These are phyloP conservation scores for Neomicropteryx cornuta DNA, from an alignment of 1,140 invertebrate genomes.

Conservation along the genomic window DNA sequence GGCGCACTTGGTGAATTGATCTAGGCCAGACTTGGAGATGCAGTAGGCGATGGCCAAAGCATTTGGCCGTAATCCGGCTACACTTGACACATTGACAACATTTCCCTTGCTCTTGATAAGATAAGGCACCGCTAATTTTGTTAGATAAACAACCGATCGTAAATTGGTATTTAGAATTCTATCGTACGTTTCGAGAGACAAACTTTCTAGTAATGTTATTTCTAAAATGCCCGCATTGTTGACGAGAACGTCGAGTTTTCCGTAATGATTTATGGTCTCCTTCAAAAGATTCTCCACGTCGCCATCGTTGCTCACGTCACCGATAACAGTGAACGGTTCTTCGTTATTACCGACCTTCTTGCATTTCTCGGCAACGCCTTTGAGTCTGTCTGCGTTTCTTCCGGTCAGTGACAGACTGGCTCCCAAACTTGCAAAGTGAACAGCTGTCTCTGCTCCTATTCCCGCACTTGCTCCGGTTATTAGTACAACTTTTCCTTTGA, in stretches of 20 bases:
- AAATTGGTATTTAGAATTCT: slow-evolving; percentile 56
- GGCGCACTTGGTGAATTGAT: slow-evolving; percentile 57
- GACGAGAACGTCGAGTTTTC: slow-evolving; percentile 47
- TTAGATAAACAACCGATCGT: slow-evolving; percentile 52
- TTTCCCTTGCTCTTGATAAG: slow-evolving; percentile 52
- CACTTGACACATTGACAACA: slow-evolving; percentile 65
- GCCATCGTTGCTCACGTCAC: slow-evolving; percentile 47
- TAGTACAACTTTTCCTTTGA: slow-evolving; percentile 59
- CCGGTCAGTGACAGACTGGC: slow-evolving; percentile 59
- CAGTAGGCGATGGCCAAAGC: slow-evolving; percentile 48
- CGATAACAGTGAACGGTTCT: slow-evolving; percentile 36
- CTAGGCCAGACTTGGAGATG: slow-evolving; percentile 61
- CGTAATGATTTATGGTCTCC: slow-evolving; percentile 39
- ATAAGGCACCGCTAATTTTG: slow-evolving; percentile 56
- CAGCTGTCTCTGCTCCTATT: slow-evolving; percentile 71
- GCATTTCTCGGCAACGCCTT: slow-evolving; percentile 21
- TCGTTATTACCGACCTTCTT: slow-evolving; percentile 29
- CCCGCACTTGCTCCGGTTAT: slow-evolving; percentile 78
- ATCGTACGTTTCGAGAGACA: slow-evolving; percentile 54
- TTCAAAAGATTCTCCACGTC: slow-evolving; percentile 45
- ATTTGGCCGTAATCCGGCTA: slow-evolving; percentile 51
- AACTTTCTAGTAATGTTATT: slow-evolving; percentile 53
- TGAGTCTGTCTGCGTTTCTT: no score
- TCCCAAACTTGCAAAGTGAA: slow-evolving; percentile 65
- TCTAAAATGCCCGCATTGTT: slow-evolving; percentile 63